Evolutionary conservation across 2,888 invertebrate genomes (phyloP), one percentile per base, ranked within the genome.

Genomic region (Steinernema scapterisci): DNA sequence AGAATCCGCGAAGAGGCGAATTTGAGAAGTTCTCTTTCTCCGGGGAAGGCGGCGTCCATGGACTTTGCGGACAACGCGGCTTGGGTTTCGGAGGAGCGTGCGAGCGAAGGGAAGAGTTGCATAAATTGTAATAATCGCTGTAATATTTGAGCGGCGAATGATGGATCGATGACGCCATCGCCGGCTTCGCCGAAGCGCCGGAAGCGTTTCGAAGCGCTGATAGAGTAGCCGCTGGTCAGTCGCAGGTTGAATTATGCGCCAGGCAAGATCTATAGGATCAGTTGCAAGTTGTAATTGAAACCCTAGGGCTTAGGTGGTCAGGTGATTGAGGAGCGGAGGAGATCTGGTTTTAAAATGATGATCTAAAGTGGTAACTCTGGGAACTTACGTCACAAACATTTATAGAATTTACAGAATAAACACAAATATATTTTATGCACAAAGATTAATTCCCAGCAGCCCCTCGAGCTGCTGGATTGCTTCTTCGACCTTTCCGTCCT

Each of bases 101-200:
- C 48, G 48, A n/a, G 48, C 48, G 19, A 19, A 13, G 13, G 3
- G 25, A 6, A 19, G 25, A 54, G 54, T 63, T 63, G 31, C 63
- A n/a, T 63, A 31, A 63, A 63, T 63, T 63, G 63, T 63, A 63
- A 63, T 21, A 52, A 16, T 3, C 48, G 48, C 16, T 48, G 48
- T 63, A 63, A 63, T 25, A 27, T 63, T 63, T 63, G 25, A n/a
- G n/a, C n/a, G 38, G 16, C 63, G 63, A 31, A 7, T 63, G 63
- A 63, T 38, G 27, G 63, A 63, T 63, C 38, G 5, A 31, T 63
- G 63, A 63, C 63, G 63, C 63, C 63, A 63, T 63, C 27, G 63
- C 9, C 63, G 31, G 16, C 48, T 48, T 48, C 13, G 13, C 6
- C 5, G 48, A 48, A 48, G 48, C 19, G 48, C 38, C 38, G 38